phyloP scores from a whole-genome alignment of 2,888 invertebrate species.

The Lepas anatifera region DNA sequence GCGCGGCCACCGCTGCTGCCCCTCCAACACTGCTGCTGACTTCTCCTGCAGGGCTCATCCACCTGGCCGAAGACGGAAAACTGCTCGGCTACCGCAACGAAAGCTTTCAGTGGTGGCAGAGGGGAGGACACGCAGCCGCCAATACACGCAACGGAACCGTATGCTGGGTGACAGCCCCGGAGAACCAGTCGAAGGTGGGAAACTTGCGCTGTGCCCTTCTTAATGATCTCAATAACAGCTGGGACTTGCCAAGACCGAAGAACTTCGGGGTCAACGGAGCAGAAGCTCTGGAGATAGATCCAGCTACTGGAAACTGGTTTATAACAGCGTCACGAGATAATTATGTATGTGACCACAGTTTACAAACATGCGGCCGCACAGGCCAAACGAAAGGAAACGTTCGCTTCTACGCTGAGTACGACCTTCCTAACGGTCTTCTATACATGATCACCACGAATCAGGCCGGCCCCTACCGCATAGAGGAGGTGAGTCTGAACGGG shows the following conservation, averaged over 20 bases:
- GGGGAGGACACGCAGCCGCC: neutral
- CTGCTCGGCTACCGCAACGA: neutral
- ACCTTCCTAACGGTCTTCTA: neutral
- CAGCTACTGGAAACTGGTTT: neutral
- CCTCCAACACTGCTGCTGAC: no score
- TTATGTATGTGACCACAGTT: neutral
- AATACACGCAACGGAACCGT: neutral
- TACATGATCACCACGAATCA: neutral
- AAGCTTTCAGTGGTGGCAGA: neutral
- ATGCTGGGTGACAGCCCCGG: neutral
- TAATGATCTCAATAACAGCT: neutral
- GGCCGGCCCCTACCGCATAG: neutral
- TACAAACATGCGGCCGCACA: neutral
- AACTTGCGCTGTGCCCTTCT: neutral
- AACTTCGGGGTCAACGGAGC: neutral
- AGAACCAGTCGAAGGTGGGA: neutral
- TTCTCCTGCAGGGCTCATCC: no score
- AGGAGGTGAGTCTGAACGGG: neutral
- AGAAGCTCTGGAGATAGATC: neutral
- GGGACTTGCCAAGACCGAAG: neutral
- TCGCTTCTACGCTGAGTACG: neutral
- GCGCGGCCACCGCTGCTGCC: no score
- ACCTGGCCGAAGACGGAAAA: neutral
- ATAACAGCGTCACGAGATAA: neutral
- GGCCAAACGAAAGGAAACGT: neutral